Conservation (phyloP, 1,140 invertebrate species). For the Elymnias hypermnestra region DNA sequence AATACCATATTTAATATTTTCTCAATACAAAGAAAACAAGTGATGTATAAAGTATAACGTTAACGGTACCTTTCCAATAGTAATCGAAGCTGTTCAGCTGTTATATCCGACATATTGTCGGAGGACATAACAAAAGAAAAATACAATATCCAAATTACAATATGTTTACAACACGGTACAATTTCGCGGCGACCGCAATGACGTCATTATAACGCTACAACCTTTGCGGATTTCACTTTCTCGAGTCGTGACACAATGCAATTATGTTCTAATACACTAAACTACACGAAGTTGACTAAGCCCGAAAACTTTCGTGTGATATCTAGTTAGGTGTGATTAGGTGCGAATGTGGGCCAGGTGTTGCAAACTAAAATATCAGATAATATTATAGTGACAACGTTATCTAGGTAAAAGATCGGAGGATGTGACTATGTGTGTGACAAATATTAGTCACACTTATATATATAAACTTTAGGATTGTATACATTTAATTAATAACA, state of each 20-base stretch:
- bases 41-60: not conserved
- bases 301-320: conserved; percentile 39
- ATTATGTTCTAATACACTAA: not conserved
- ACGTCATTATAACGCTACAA: conserved; percentile 20
- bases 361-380: conserved; percentile 51
- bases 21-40: not conserved
- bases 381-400: conserved; percentile 24
- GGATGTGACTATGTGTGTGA: conserved; percentile 6
- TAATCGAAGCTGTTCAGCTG: conserved; percentile 28
- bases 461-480: not conserved
- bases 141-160: conserved; percentile 15
- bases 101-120: conserved; percentile 27
- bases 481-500: no score
- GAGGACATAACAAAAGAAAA: conserved; percentile 21
- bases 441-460: not conserved
- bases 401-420: conserved; percentile 29
- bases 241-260: conserved; percentile 15
- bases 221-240: conserved; percentile 25
- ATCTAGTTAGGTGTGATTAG: conserved; percentile 36
- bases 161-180: conserved; percentile 16
- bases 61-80: conserved; percentile 28
- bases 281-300: conserved; percentile 39
- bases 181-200: conserved; percentile 22
- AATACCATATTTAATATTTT: no score
- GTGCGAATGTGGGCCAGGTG: conserved; percentile 54